Evolutionary conservation across 1,140 invertebrate genomes (phyloP).

Genomic region (Eubasilissa regina): DNA sequence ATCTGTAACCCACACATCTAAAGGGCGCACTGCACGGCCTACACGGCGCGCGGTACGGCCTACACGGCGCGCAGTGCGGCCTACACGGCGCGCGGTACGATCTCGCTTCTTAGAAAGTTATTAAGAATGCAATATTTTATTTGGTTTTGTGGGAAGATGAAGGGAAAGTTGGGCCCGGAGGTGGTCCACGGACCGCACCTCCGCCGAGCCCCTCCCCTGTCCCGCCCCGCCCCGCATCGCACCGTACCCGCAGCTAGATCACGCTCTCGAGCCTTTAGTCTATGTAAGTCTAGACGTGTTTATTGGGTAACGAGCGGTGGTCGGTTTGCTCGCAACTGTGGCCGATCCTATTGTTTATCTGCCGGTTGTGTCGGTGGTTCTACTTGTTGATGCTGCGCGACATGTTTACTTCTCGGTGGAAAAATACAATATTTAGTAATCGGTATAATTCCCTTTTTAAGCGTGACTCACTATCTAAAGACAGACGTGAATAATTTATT

Average conservation of each 20-base stretch:
- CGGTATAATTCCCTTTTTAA: too few relatives aligned
- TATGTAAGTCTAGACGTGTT: slow-evolving; percentile 17
- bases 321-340: too few relatives aligned
- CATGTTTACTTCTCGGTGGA: too few relatives aligned
- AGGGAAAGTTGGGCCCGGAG: slow-evolving; percentile 16
- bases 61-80: background rate
- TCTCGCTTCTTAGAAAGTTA: slow-evolving; percentile 24
- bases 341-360: too few relatives aligned
- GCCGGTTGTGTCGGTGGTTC: too few relatives aligned
- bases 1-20: background rate
- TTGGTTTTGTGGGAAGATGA: slow-evolving; percentile 14
- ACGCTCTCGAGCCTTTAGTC: background rate
- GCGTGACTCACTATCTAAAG: too few relatives aligned
- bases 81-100: background rate
- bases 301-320: background rate
- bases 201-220: background rate
- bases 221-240: background rate
- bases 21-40: background rate
- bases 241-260: background rate
- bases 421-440: too few relatives aligned
- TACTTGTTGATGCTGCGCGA: too few relatives aligned
- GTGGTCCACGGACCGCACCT: background rate
- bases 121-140: background rate
- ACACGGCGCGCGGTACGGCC: background rate
- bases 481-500: too few relatives aligned